Evolutionary conservation across 2,888 invertebrate species (phyloP).

Genomic region (Schizotus pectinicornis): DNA sequence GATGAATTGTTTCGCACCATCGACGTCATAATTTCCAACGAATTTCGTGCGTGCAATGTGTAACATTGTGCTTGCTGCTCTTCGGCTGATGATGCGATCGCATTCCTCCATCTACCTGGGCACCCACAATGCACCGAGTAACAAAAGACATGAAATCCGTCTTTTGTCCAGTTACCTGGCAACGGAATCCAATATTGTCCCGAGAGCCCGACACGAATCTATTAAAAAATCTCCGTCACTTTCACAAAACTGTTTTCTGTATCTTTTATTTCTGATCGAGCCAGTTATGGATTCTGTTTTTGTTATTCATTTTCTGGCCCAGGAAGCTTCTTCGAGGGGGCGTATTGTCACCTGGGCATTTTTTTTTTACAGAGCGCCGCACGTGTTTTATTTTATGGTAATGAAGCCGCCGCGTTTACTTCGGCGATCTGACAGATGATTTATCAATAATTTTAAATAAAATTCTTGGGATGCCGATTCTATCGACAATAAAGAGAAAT

Average conservation of each 20-base stretch:
- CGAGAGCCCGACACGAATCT: constrained; percentile 46
- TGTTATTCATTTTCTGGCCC: constrained; percentile 13
- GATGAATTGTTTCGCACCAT: constrained; percentile 23
- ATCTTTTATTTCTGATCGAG: constrained; percentile 47
- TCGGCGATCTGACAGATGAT: constrained; percentile 40
- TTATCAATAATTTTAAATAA: constrained; percentile 34
- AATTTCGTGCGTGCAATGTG: constrained; percentile 3
- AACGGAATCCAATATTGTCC: constrained; percentile 53
- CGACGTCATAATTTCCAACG: constrained; percentile 23
- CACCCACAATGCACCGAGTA: constrained; percentile 54
- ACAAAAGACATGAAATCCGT: constrained; percentile 56
- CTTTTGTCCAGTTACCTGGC: constrained; percentile 56
- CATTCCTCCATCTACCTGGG: constrained; percentile 52
- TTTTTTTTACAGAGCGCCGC: constrained; percentile 32
- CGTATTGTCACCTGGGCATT: background rate
- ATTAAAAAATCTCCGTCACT: constrained; percentile 52
- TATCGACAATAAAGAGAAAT: constrained; percentile 5
- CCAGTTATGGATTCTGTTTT: constrained; percentile 48
- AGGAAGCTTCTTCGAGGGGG: no score
- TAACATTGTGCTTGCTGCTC: constrained; percentile 11
- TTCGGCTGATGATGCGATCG: constrained; percentile 32
- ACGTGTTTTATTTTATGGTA: constrained; percentile 36
- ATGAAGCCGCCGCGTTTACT: constrained; percentile 32
- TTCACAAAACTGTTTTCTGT: constrained; percentile 44
- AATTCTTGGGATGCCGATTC: constrained; percentile 19